Evolutionary conservation across 2,888 invertebrate species (phyloP).

Genomic region (Anodontia alba): DNA sequence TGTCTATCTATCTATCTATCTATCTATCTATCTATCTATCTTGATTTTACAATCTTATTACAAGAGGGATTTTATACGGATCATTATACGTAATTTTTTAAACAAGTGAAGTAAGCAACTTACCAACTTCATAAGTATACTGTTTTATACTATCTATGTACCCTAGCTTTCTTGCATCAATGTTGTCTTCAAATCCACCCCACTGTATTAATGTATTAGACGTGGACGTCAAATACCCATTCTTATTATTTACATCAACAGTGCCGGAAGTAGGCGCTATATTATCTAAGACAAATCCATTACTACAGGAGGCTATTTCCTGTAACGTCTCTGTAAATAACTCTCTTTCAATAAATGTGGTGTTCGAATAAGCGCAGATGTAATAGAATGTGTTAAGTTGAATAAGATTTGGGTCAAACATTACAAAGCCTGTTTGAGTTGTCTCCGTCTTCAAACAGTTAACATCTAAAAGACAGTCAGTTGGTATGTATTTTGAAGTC

Average conservation of each 20-base stretch:
- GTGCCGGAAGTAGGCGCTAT: conserved; percentile 23
- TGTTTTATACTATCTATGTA: conserved; percentile 7
- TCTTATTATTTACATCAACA: conserved; percentile 20
- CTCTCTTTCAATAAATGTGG: conserved; percentile 17
- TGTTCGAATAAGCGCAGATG: conserved; percentile 40
- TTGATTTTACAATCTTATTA: too few species aligned
- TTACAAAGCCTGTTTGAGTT: neutral
- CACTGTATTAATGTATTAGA: conserved; percentile 20
- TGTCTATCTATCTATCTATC: too few species aligned
- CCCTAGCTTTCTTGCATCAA: conserved; percentile 23
- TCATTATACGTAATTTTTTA: too few species aligned
- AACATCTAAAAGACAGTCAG: neutral
- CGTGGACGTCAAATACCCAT: conserved; percentile 29
- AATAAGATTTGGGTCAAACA: conserved; percentile 5
- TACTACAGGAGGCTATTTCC: conserved; percentile 37
- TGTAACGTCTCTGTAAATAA: conserved; percentile 19
- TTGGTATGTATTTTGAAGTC: conserved; percentile 24
- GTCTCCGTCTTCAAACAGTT: conserved; percentile 25
- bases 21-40: too few species aligned
- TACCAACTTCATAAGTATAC: conserved; percentile 3
- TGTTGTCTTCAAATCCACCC: conserved; percentile 38
- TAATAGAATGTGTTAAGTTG: conserved; percentile 20
- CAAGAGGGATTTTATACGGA: too few species aligned
- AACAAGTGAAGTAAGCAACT: too few species aligned
- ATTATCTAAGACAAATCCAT: conserved; percentile 45